Evolutionary conservation across 2,888 invertebrate species (phyloP).

Genomic region (Drosophila helvetica): DNA sequence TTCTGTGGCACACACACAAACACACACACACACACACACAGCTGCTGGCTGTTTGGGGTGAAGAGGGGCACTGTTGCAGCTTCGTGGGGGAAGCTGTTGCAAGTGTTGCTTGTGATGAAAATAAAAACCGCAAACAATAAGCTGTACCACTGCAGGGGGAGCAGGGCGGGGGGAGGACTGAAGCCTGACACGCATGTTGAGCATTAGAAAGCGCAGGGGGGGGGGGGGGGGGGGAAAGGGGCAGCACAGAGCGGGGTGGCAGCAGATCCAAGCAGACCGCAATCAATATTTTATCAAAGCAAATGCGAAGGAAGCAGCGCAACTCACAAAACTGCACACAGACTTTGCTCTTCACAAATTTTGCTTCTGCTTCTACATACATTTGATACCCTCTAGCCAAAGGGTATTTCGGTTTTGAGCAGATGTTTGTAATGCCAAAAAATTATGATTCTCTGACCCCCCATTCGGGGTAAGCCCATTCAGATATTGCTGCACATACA

Average conservation of each 20-base stretch:
- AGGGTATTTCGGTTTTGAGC: neutral
- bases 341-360: constrained; percentile 26
- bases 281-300: constrained; percentile 78
- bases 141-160: constrained; percentile 31
- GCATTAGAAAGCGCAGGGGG: constrained; percentile 46
- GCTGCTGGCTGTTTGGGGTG: no score
- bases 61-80: constrained; percentile 18
- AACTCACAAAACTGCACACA: constrained; percentile 37
- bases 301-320: constrained; percentile 42
- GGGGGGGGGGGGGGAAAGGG: neutral
- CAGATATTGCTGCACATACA: no score
- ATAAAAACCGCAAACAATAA: constrained; percentile 59
- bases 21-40: no score
- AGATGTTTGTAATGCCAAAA: no score
- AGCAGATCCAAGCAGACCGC: constrained; percentile 55
- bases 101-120: constrained; percentile 36
- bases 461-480: no score
- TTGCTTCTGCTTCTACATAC: constrained; percentile 12
- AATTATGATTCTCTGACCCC: no score
- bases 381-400: neutral
- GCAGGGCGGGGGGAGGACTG: neutral
- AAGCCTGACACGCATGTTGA: constrained; percentile 65
- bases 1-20: constrained; percentile 18
- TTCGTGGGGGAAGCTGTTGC: constrained; percentile 13
- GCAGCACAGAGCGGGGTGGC: neutral